Evolutionary conservation across 2,113 vertebrate genomes (phyloP), one percentile per base, ranked within the genome.

Genomic region (Globicephala melas): DNA sequence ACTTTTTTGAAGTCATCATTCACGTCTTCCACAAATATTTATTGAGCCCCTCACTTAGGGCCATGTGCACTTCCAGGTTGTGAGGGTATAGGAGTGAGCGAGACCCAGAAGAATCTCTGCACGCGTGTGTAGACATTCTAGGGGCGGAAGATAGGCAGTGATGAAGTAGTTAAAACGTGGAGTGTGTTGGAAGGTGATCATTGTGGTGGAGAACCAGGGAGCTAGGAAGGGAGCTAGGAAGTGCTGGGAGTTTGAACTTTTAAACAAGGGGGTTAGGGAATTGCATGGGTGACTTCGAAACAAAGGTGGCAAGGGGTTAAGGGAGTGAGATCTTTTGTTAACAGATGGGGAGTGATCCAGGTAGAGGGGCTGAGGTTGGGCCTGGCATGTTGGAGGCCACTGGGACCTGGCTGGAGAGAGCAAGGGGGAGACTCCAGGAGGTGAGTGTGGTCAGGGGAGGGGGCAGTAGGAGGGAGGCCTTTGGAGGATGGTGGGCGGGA

Each of bases 21-120:
- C 21, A 4, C 18, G 28, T 47, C 26, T 12, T 88, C 12, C 11
- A 7, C 17, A 4, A 0, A 15, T 53, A 10, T 8, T 80, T 62
- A 23, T 8, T 7, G 36, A 41, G 20, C 15, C 17, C 33, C 26
- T 89, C 63, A 21, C 38, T 68, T 77, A 4, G 58, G 31, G 10
- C 31, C 36, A 0, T 1, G 8, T 8, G 18, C 15, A 9, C 33
- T 47, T 73, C 26, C 31, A 26, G 47, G 9, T 14, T 8, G 17
- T 11, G 3, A 15, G 12, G 70, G 21, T 26, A 21, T 10, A 4
- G 3, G 3, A 41, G 55, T 38, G 73, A 65, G n/a, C 8, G 15
- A n/a, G 38, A 47, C 21, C 9, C 3, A 15, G 73, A 21, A 10
- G 26, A 26, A 8, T 33, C 36, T 21, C 58, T n/a, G 15, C 4